phyloP scores from a whole-genome alignment of 2,113 vertebrate genomes.

The Notechis scutatus region DNA sequence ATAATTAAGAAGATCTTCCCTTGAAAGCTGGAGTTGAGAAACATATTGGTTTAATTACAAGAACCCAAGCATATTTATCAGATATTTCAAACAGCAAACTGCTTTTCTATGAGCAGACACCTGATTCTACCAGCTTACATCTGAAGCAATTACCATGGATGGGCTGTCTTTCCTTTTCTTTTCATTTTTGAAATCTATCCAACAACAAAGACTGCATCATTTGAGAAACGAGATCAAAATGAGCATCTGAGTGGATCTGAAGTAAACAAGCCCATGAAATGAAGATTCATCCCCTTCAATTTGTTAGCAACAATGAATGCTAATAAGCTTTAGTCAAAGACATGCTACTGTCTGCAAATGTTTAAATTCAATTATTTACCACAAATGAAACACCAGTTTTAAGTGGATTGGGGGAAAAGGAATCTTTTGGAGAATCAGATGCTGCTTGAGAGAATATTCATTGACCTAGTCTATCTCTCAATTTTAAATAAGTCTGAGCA shows the following conservation, averaged over 20 bases:
- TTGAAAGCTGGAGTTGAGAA: neutral
- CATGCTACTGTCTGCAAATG: constrained; percentile 27
- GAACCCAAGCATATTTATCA: neutral
- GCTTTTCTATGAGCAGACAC: neutral
- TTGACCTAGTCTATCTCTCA: constrained; percentile 57
- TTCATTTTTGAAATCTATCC: constrained; percentile 14
- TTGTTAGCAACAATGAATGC: constrained; percentile 35
- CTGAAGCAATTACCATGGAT: neutral
- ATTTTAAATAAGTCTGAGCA: constrained; percentile 62
- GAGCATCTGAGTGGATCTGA: constrained; percentile 2
- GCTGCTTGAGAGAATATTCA: constrained; percentile 39
- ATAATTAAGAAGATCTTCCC: neutral
- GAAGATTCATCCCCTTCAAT: constrained; percentile 4
- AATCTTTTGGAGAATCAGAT: constrained; percentile 44
- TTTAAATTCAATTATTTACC: constrained; percentile 36
- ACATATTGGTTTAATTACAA: constrained; percentile 8
- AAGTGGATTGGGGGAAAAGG: constrained; percentile 2
- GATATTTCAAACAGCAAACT: constrained; percentile 29
- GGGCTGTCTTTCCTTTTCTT: constrained; percentile 3
- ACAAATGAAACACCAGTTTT: neutral
- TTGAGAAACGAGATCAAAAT: neutral
- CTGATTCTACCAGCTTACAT: constrained; percentile 8
- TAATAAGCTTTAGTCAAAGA: constrained; percentile 30
- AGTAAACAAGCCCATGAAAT: neutral
- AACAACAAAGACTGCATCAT: neutral